Evolutionary conservation across 2,888 invertebrate species (phyloP).

Genomic region (Archips xylosteana): DNA sequence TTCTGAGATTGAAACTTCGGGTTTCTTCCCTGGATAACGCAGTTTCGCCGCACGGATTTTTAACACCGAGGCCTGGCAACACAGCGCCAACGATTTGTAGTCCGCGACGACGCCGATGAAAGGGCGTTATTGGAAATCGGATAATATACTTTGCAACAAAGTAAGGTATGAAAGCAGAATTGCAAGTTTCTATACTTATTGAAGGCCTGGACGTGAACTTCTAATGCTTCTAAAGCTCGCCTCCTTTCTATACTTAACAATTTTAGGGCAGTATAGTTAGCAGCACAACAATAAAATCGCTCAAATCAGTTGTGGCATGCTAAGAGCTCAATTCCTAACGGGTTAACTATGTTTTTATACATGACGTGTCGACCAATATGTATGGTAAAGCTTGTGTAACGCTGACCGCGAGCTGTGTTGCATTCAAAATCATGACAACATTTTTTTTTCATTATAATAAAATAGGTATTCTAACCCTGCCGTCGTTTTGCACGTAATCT

Average conservation of each 20-base stretch:
- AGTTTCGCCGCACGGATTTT: background rate
- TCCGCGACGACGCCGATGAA: conserved; percentile 8
- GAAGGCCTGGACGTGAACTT: background rate
- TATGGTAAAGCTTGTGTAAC: too few relatives aligned
- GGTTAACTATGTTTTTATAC: too few relatives aligned
- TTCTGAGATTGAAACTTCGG: background rate
- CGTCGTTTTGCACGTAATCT: too few relatives aligned
- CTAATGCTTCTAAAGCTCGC: background rate
- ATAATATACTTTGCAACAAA: conserved; percentile 13
- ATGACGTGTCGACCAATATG: too few relatives aligned
- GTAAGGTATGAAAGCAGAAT: conserved; percentile 3
- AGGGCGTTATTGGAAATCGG: conserved; percentile 13
- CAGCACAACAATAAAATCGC: background rate
- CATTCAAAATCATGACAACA: too few relatives aligned
- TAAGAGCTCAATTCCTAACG: too few relatives aligned
- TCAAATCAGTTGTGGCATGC: too few relatives aligned
- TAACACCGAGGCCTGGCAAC: background rate
- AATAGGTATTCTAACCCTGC: too few relatives aligned
- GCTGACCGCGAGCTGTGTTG: too few relatives aligned
- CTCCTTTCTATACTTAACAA: background rate
- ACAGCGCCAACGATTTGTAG: background rate
- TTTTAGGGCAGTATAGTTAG: background rate
- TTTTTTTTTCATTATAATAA: too few relatives aligned
- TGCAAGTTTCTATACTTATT: background rate
- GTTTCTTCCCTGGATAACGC: background rate